A percentile compares a stretch with the other conserved stretches of the same genome.
Conservation (phyloP, 2,113 vertebrate species). For the Lanius ludovicianus region DNA sequence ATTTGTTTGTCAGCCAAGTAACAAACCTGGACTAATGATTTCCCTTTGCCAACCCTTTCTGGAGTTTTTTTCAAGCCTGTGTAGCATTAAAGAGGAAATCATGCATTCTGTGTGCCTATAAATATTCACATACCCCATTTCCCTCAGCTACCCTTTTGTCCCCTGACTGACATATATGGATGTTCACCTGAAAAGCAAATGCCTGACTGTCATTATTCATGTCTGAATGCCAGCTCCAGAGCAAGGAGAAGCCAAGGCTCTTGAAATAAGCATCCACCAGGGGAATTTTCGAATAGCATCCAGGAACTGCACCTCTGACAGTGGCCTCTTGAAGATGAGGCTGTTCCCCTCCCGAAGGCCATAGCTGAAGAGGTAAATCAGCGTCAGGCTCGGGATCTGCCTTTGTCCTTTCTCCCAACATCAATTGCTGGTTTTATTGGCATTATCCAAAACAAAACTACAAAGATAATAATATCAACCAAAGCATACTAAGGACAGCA, state of each 20-base stretch:
- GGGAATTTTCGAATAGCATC: neutral
- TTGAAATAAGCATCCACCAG: neutral
- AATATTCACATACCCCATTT: conserved; percentile 3
- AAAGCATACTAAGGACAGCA: neutral
- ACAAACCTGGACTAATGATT: conserved; percentile 18
- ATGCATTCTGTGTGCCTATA: conserved; percentile 25
- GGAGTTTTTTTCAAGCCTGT: neutral
- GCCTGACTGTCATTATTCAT: conserved; percentile 35
- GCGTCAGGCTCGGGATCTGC: neutral
- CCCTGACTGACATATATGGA: conserved; percentile 5
- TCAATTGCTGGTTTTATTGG: neutral
- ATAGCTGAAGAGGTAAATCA: neutral
- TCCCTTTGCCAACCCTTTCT: neutral
- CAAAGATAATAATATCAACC: neutral
- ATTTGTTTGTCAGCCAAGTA: conserved; percentile 19
- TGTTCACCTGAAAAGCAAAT: conserved; percentile 53
- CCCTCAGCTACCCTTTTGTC: neutral
- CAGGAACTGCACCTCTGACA: neutral
- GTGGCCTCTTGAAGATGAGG: neutral
- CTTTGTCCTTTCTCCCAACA: neutral
- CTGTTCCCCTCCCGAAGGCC: neutral
- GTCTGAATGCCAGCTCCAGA: neutral
- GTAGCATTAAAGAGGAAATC: conserved; percentile 29
- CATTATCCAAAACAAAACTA: neutral
- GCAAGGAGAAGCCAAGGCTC: conserved; percentile 18